Evolutionary conservation across 1,140 invertebrate genomes (phyloP).

Genomic region (Tenebrio molitor): DNA sequence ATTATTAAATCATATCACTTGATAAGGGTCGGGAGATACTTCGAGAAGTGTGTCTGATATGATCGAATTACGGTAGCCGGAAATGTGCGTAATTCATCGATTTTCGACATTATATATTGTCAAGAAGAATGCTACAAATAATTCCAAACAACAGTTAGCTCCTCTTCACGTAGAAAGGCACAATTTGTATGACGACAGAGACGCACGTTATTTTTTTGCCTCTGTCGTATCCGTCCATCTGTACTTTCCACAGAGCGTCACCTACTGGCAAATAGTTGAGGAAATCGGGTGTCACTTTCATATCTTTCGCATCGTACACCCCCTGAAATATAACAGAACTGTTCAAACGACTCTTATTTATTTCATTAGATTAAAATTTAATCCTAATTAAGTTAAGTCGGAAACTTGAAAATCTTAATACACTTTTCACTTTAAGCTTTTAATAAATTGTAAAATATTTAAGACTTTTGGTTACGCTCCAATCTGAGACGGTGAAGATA

Average conservation of each 20-base stretch:
- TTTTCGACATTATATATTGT: constrained; percentile 9
- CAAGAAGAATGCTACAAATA: neutral
- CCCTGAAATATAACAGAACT: constrained; percentile 51
- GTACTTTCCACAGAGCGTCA: constrained; percentile 56
- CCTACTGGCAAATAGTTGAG: constrained; percentile 51
- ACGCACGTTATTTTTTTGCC: constrained; percentile 50
- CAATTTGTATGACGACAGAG: constrained; percentile 52
- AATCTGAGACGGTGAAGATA: constrained; percentile 33
- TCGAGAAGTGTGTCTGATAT: constrained; percentile 24
- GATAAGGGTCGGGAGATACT: constrained; percentile 14
- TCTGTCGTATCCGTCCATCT: constrained; percentile 47
- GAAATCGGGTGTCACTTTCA: constrained; percentile 47
- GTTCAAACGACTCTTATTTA: neutral
- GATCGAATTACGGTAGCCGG: constrained; percentile 10
- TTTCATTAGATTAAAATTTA: constrained; percentile 3
- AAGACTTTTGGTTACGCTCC: constrained; percentile 24
- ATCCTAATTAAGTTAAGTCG: constrained; percentile 24
- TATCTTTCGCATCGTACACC: constrained; percentile 47
- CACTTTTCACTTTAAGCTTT: constrained; percentile 34
- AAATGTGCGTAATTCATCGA: constrained; percentile 6
- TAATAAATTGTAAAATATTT: constrained; percentile 47
- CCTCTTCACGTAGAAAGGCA: constrained; percentile 36
- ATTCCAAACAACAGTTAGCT: neutral
- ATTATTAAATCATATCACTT: constrained; percentile 30
- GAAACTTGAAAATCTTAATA: constrained; percentile 7